Percentiles rank a stretch among this genome's conserved stretches.
Conservation (phyloP, 1,140 invertebrate species). For the Bombyx mori region DNA sequence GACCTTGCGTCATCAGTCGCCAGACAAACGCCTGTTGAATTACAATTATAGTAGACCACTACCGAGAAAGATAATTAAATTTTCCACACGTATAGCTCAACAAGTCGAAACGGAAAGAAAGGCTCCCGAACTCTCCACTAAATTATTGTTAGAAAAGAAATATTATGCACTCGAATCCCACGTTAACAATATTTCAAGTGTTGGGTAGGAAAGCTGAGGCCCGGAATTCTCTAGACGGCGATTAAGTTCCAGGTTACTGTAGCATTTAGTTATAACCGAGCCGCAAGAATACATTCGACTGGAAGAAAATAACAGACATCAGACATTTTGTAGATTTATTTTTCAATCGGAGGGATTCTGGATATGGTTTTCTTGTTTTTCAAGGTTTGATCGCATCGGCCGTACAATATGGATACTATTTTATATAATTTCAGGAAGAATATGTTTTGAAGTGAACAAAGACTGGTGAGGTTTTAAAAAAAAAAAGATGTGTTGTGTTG, state of each 20-base stretch:
- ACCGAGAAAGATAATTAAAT: constrained; percentile 58
- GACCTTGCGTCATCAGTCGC: constrained; percentile 52
- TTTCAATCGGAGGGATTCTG: too few relatives aligned
- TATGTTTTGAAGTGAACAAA: not conserved
- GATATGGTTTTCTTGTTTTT: too few relatives aligned
- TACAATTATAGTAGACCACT: constrained; percentile 48
- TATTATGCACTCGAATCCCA: constrained; percentile 13
- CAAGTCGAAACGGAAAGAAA: constrained; percentile 40
- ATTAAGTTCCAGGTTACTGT: constrained; percentile 35
- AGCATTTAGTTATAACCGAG: constrained; percentile 27
- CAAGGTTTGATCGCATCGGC: too few relatives aligned
- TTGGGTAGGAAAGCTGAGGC: constrained; percentile 14
- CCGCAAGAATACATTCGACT: not conserved
- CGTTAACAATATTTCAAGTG: constrained; percentile 12
- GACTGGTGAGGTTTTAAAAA: not conserved
- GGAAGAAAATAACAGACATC: too few relatives aligned
- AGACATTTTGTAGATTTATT: too few relatives aligned
- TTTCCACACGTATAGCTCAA: constrained; percentile 48
- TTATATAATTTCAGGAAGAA: not conserved
- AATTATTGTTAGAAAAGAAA: constrained; percentile 15
- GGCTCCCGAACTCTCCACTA: constrained; percentile 22
- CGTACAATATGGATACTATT: too few relatives aligned
- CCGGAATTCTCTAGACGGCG: constrained; percentile 25
- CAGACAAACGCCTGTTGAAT: constrained; percentile 54
- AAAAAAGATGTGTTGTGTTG: not conserved